Conservation (phyloP, 2,113 vertebrate species). For the Sphyrna mokarran region DNA sequence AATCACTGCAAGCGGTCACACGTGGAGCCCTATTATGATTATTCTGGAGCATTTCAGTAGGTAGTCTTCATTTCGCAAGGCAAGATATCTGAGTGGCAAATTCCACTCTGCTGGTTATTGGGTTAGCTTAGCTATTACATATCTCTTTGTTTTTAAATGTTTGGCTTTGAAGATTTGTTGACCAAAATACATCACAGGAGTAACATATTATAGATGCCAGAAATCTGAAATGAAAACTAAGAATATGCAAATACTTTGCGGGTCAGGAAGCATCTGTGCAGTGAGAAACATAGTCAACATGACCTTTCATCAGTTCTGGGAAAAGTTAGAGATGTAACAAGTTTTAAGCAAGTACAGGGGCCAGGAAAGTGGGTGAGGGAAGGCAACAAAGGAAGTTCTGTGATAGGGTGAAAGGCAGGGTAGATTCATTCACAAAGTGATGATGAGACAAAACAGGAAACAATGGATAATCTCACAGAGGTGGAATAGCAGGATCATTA, state of each 20-base stretch:
- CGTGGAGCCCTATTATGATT: constrained; percentile 58
- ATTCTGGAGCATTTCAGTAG: constrained; percentile 69
- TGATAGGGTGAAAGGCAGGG: too few species aligned
- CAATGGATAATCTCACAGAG: too few species aligned
- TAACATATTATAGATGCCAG: background rate
- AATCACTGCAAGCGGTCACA: constrained; percentile 59
- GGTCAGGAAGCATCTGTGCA: background rate
- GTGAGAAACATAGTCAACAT: background rate
- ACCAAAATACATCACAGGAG: background rate
- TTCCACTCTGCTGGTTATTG: background rate
- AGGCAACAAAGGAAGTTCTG: too few species aligned
- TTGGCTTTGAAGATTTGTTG: background rate
- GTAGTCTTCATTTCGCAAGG: constrained; percentile 43
- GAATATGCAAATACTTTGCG: background rate
- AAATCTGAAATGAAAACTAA: background rate
- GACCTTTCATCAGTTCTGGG: background rate
- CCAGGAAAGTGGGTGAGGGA: too few species aligned
- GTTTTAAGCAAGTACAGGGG: too few species aligned
- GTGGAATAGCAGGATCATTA: too few species aligned
- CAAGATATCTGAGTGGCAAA: background rate
- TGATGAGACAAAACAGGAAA: too few species aligned
- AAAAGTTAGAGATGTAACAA: background rate
- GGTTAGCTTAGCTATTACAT: background rate
- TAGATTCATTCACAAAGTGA: too few species aligned
- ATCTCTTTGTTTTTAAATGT: background rate